Conservation (phyloP, 1,140 invertebrate genomes). For the Aphidius gifuensis region DNA sequence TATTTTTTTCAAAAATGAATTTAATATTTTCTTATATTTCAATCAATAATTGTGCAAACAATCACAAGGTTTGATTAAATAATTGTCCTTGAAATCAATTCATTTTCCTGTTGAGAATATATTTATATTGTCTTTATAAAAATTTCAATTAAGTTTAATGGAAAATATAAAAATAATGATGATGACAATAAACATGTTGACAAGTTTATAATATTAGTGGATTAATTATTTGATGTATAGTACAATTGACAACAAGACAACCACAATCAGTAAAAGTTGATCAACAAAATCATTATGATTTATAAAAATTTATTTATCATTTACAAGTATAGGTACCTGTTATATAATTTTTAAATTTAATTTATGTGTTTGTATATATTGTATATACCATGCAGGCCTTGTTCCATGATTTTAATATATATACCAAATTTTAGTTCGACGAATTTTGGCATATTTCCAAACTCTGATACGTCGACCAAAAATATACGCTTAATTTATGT, state of each 20-base stretch:
- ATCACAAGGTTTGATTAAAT: slow-evolving; percentile 5
- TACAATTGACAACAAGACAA: slow-evolving; percentile 26
- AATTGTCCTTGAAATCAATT: slow-evolving; percentile 14
- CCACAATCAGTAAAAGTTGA: neutral
- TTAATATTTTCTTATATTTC: neutral
- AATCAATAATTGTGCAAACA: neutral
- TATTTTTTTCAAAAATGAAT: too few species aligned
- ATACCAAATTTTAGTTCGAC: slow-evolving; percentile 46
- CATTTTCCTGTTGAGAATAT: slow-evolving; percentile 3
- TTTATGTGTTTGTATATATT: neutral
- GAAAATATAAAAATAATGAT: too few species aligned
- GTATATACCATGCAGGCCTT: slow-evolving; percentile 31
- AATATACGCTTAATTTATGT: slow-evolving; percentile 48
- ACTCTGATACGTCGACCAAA: slow-evolving; percentile 44
- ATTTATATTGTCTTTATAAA: too few species aligned
- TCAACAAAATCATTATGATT: too few species aligned
- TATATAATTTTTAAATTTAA: slow-evolving; percentile 39
- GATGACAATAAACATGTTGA: too few species aligned
- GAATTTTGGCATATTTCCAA: slow-evolving; percentile 45
- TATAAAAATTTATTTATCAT: neutral
- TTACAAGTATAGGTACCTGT: slow-evolving; percentile 33
- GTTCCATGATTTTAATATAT: slow-evolving; percentile 47
- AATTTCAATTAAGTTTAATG: too few species aligned
- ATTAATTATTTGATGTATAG: neutral
- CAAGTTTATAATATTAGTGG: slow-evolving; percentile 10